phyloP scores from a whole-genome alignment of 2,113 vertebrate genomes.

The Sterrhoptilus dennistouni region DNA sequence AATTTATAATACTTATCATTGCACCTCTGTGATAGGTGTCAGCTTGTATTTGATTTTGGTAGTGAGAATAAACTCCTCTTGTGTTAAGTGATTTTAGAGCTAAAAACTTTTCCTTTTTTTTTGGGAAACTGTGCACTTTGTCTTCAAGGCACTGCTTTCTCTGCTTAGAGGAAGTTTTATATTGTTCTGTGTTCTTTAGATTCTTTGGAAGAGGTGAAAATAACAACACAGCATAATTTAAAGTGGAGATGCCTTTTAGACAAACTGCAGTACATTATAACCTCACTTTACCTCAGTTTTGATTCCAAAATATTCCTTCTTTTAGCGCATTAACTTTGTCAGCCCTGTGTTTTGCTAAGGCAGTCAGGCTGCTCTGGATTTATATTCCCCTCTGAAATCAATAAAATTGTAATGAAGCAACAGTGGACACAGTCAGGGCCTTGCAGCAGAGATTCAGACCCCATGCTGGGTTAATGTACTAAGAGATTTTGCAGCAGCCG shows the following conservation, averaged over 20 bases:
- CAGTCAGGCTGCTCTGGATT: slow-evolving; percentile 28
- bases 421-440: not conserved
- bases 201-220: not conserved
- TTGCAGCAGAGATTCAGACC: not conserved
- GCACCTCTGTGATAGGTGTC: not conserved
- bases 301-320: not conserved
- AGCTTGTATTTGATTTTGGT: not conserved
- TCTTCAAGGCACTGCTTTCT: not conserved
- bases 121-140: not conserved
- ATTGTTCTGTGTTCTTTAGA: not conserved
- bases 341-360: slow-evolving; percentile 1
- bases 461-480: slow-evolving; percentile 57
- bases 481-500: slow-evolving; percentile 32
- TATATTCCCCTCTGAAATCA: slow-evolving; percentile 52
- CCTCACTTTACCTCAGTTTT: not conserved
- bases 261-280: not conserved
- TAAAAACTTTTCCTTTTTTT: not conserved
- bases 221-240: not conserved
- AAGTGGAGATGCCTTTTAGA: not conserved
- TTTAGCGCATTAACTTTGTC: not conserved
- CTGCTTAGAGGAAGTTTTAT: not conserved
- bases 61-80: not conserved
- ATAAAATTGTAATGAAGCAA: slow-evolving; percentile 66
- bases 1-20: not conserved
- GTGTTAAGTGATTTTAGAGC: not conserved